Conservation (phyloP, 1,140 invertebrate species). For the Ceratosolen solmsi region DNA sequence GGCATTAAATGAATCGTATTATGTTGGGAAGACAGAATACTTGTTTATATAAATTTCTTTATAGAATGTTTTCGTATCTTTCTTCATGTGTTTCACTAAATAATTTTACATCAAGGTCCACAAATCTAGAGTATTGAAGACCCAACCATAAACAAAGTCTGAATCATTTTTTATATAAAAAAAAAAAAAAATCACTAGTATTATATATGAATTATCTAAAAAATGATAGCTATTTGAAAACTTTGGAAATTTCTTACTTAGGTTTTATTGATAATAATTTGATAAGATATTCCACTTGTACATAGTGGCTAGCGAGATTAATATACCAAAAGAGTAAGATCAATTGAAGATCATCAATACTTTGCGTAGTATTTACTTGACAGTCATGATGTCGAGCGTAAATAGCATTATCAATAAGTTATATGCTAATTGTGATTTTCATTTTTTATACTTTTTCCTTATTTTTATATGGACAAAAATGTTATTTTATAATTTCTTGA, state of each 20-base stretch:
- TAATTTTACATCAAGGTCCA: neutral
- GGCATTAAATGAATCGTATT: conserved; percentile 41
- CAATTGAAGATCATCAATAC: conserved; percentile 29
- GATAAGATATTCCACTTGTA: conserved; percentile 27
- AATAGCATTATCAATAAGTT: conserved; percentile 45
- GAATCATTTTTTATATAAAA: conserved; percentile 21
- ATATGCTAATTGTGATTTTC: conserved; percentile 48
- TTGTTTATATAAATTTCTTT: conserved; percentile 19
- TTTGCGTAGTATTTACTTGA: conserved; percentile 48
- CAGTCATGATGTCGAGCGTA: conserved; percentile 47
- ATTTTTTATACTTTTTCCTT: conserved; percentile 47
- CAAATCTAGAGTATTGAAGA: conserved; percentile 19
- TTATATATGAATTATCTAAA: conserved; percentile 25
- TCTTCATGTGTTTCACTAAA: conserved; percentile 6
- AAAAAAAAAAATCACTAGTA: conserved; percentile 16
- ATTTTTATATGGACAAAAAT: conserved; percentile 47
- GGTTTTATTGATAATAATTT: conserved; percentile 34
- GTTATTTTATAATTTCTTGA: conserved; percentile 45
- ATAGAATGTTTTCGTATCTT: neutral
- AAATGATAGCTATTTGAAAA: conserved; percentile 17
- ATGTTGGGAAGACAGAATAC: conserved; percentile 6
- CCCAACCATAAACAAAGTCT: conserved; percentile 35
- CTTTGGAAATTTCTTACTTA: conserved; percentile 11
- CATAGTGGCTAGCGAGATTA: conserved; percentile 50
- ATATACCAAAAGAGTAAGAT: conserved; percentile 54